Evolutionary conservation across 2,113 vertebrate species (phyloP).

Genomic region (Psettodes erumei): DNA sequence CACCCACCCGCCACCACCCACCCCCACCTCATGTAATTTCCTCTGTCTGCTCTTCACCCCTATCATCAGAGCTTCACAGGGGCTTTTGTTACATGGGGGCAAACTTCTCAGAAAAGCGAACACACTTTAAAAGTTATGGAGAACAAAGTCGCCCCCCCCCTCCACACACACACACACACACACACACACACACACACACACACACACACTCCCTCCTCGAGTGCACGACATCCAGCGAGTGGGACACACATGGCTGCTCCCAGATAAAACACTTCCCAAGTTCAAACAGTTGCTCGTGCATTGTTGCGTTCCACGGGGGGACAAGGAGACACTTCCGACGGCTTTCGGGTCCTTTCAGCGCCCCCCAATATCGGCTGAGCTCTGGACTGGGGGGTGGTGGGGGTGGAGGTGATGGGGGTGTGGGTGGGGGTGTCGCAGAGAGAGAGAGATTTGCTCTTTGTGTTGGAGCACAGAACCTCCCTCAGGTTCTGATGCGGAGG

Average conservation of each 20-base stretch:
- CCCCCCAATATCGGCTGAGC: conserved; percentile 58
- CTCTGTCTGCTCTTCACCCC: conserved; percentile 59
- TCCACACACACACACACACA: too few relatives aligned
- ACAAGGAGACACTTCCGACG: conserved; percentile 76
- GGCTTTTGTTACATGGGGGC: conserved; percentile 73
- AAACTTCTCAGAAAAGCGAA: conserved; percentile 64
- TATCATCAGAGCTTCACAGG: conserved; percentile 47
- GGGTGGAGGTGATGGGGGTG: not conserved
- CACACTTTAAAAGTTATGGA: conserved; percentile 64
- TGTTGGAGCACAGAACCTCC: conserved; percentile 11
- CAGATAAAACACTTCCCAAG: conserved; percentile 74
- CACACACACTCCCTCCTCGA: conserved; percentile 48
- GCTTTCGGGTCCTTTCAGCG: conserved; percentile 71
- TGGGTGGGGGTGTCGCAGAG: too few relatives aligned
- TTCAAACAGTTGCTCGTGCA: conserved; percentile 73
- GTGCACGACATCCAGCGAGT: conserved; percentile 69
- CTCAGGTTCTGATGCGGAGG: conserved; percentile 16
- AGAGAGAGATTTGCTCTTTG: conserved; percentile 57
- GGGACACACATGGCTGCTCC: conserved; percentile 72
- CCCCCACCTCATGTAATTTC: conserved; percentile 34
- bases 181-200: too few relatives aligned
- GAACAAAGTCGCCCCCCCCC: conserved; percentile 73
- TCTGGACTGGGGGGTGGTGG: conserved; percentile 44
- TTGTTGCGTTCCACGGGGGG: conserved; percentile 63
- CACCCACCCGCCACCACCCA: too few relatives aligned